These are phyloP conservation scores for Montipora capricornis DNA, from an alignment of 64 coral and sea anemone species.

Conservation along the genomic window DNA sequence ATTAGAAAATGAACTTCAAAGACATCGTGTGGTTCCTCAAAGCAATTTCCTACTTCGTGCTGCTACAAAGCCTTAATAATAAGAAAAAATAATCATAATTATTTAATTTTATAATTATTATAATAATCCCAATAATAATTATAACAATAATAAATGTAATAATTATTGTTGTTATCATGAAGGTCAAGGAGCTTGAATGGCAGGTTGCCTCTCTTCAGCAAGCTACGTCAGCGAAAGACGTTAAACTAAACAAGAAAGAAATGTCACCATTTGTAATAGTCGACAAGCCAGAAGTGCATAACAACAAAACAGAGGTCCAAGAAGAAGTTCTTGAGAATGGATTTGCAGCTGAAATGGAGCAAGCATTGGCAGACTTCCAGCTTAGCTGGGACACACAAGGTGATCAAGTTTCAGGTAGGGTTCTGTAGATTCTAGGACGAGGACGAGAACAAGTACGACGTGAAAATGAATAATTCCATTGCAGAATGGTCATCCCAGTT, in stretches of 20 bases:
- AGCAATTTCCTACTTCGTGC: too few relatives aligned
- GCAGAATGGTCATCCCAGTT: background rate
- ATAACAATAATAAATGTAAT: too few relatives aligned
- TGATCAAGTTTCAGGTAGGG: background rate
- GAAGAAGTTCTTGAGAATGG: slow-evolving; percentile 13
- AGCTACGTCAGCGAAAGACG: background rate
- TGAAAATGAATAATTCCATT: background rate
- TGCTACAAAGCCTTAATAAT: too few relatives aligned
- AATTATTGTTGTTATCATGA: too few relatives aligned
- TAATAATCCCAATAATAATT: too few relatives aligned
- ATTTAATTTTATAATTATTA: too few relatives aligned
- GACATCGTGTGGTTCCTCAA: too few relatives aligned
- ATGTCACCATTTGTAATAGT: background rate
- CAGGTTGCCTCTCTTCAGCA: slow-evolving; percentile 8
- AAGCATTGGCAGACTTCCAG: slow-evolving; percentile 4
- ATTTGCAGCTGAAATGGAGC: slow-evolving; percentile 10
- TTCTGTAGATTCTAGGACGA: too few relatives aligned
- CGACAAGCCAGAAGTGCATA: background rate
- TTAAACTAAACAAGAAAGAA: background rate
- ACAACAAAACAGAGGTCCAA: background rate
- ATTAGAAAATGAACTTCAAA: too few relatives aligned
- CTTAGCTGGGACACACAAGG: slow-evolving; percentile 8
- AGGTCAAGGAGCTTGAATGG: slow-evolving; percentile 28
- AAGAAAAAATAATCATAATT: too few relatives aligned
- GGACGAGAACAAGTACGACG: background rate